A percentile compares a stretch with the other conserved stretches of the same genome.
These are phyloP conservation scores for Drosophila fuyamai DNA, from an alignment of 1,140 invertebrate genomes.

Conservation along the genomic window DNA sequence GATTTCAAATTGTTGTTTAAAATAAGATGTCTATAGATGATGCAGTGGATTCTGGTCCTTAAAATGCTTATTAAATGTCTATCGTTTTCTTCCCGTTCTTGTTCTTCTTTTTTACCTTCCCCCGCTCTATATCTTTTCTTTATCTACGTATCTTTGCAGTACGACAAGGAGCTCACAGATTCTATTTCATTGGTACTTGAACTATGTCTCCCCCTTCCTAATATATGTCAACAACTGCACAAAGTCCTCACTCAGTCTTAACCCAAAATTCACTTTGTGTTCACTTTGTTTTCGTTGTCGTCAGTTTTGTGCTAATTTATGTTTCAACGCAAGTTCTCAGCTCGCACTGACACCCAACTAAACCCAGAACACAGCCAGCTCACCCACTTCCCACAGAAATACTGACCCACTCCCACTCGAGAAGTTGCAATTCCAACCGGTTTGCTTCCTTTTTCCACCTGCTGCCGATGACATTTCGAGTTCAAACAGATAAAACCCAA, in stretches of 20 bases:
- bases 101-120: constrained; percentile 36
- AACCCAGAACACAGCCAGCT: constrained; percentile 11
- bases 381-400: constrained; percentile 33
- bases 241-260: constrained; percentile 10
- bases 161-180: constrained; percentile 85
- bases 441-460: constrained; percentile 39
- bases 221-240: constrained; percentile 30
- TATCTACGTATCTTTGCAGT: constrained; percentile 81
- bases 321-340: constrained; percentile 22
- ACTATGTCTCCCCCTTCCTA: constrained; percentile 30
- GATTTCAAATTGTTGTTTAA: constrained; percentile 16
- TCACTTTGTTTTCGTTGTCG: constrained; percentile 29
- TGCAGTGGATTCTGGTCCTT: constrained; percentile 6
- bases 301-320: constrained; percentile 41
- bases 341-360: constrained; percentile 13
- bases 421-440: constrained; percentile 37
- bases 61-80: constrained; percentile 47
- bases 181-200: constrained; percentile 85
- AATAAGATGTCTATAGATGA: constrained; percentile 11
- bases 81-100: constrained; percentile 47
- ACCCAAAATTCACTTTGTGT: constrained; percentile 26
- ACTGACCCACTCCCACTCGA: constrained; percentile 28
- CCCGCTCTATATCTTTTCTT: constrained; percentile 61
- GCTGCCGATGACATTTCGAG: constrained; percentile 42
- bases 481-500: constrained; percentile 31